Evolutionary conservation across 2,113 vertebrate genomes (phyloP).

Genomic region (Castor canadensis): DNA sequence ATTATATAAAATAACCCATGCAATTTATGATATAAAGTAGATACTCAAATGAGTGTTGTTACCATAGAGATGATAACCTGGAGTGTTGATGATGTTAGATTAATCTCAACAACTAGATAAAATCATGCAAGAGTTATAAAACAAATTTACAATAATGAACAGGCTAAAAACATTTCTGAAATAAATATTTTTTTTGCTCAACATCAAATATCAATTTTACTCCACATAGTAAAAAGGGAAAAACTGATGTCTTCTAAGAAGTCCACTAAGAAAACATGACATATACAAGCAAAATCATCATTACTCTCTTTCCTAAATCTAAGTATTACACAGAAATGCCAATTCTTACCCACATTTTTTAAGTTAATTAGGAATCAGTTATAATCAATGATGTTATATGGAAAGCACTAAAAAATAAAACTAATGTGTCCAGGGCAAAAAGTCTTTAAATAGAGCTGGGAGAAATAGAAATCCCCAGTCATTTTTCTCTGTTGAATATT

Average conservation of each 20-base stretch:
- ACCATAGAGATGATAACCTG: not conserved
- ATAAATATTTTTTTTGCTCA: not conserved
- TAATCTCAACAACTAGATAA: not conserved
- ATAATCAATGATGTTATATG: constrained; percentile 51
- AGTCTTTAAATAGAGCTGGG: not conserved
- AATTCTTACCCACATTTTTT: constrained; percentile 29
- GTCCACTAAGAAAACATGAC: not conserved
- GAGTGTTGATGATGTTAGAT: not conserved
- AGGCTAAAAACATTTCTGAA: not conserved
- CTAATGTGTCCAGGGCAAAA: not conserved
- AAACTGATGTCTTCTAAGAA: not conserved
- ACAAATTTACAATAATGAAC: not conserved
- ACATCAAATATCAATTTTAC: not conserved
- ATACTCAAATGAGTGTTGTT: not conserved
- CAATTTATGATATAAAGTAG: not conserved
- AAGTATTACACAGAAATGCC: constrained; percentile 20
- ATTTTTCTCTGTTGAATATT: constrained; percentile 7
- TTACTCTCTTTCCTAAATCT: constrained; percentile 2
- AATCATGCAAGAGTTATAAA: not conserved
- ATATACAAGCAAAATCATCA: not conserved
- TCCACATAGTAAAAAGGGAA: not conserved
- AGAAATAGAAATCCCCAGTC: not conserved
- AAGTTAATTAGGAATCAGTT: constrained; percentile 64
- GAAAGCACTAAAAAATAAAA: constrained; percentile 60
- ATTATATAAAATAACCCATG: not conserved